phyloP scores from a whole-genome alignment of 2,888 invertebrate species.

The Laothoe populi region DNA sequence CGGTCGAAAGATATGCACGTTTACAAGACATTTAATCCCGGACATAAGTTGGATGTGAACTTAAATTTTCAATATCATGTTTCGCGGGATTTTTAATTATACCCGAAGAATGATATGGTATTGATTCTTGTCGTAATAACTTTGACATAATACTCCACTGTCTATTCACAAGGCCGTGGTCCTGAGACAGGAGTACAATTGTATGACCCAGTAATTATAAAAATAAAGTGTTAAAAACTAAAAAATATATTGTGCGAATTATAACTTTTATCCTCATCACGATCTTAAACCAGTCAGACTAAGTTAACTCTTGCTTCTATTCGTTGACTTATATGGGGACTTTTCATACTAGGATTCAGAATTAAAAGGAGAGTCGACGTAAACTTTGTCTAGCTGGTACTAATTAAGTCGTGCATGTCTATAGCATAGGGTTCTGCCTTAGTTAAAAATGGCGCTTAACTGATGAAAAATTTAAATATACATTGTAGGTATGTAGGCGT shows the following conservation, averaged over 20 bases:
- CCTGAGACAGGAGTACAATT: neutral
- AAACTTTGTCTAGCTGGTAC: no score
- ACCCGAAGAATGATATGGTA: neutral
- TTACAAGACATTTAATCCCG: conserved; percentile 36
- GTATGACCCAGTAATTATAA: conserved; percentile 2
- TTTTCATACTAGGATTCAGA: no score
- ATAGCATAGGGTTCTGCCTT: no score
- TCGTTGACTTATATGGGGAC: no score
- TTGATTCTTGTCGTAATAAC: conserved; percentile 11
- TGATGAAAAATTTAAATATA: no score
- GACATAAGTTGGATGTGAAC: conserved; percentile 22
- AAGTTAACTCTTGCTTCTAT: no score
- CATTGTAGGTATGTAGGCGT: no score
- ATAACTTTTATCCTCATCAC: neutral
- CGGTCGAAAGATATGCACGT: conserved; percentile 41
- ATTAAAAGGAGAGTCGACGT: no score
- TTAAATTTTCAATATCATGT: neutral
- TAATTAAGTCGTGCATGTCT: no score
- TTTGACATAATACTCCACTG: neutral
- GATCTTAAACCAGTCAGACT: no score
- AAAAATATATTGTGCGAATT: neutral
- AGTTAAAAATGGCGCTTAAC: no score
- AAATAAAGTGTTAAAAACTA: neutral
- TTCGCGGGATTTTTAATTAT: neutral
- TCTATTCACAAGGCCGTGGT: conserved; percentile 1